Percentiles rank a stretch among this genome's conserved stretches.
Conservation (phyloP, 2,888 invertebrate genomes). For the Agapostemon virescens region DNA sequence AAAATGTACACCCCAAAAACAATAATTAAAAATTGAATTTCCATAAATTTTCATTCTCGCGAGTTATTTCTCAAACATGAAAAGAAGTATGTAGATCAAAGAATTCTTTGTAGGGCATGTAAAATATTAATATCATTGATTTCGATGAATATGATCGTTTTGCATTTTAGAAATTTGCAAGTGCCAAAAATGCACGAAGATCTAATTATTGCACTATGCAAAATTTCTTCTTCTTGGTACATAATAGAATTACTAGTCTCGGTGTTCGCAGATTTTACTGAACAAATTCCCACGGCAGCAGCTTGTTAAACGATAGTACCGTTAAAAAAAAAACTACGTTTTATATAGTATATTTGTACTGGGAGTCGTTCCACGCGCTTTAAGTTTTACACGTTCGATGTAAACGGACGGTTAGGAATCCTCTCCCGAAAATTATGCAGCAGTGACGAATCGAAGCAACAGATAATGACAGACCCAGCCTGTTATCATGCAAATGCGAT, state of each 20-base stretch:
- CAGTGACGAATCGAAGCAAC: slow-evolving; percentile 30
- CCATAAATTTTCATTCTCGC: not conserved
- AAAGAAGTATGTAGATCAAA: too few relatives aligned
- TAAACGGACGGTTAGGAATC: not conserved
- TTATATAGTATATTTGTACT: not conserved
- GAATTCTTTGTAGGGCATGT: too few relatives aligned
- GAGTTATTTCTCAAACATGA: too few relatives aligned
- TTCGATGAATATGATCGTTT: too few relatives aligned
- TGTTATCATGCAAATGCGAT: slow-evolving; percentile 65
- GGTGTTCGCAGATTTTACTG: not conserved
- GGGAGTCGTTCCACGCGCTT: not conserved
- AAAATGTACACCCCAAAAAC: too few relatives aligned
- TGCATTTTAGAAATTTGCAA: too few relatives aligned
- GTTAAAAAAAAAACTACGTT: not conserved
- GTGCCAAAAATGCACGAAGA: too few relatives aligned
- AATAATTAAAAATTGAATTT: too few relatives aligned
- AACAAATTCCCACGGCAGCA: not conserved
- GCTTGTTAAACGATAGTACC: not conserved
- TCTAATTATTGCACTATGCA: not conserved
- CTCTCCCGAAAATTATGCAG: slow-evolving; percentile 27
- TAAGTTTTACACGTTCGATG: not conserved
- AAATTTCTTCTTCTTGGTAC: too few relatives aligned
- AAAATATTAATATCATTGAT: too few relatives aligned
- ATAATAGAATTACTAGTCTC: not conserved
- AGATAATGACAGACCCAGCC: slow-evolving; percentile 50